phyloP scores from a whole-genome alignment of 2,797 vertebrate species.

The Garrulus glandarius region DNA sequence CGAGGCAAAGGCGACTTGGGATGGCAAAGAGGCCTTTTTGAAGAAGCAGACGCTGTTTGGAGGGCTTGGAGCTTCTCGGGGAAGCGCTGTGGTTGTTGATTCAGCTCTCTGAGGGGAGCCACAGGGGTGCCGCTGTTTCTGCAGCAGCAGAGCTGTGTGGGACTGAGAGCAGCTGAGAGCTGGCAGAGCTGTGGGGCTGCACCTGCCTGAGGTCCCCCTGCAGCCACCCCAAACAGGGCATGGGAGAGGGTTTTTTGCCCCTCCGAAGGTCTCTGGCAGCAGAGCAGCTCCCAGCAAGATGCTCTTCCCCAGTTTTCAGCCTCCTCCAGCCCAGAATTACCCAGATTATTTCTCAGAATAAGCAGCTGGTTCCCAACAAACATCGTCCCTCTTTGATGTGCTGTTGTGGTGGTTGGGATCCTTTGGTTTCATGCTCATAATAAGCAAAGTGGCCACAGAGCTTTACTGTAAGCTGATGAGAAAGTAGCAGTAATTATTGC shows the following conservation, averaged over 20 bases:
- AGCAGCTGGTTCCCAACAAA: not conserved
- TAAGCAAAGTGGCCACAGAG: not conserved
- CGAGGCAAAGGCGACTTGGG: not conserved
- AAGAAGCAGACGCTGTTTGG: not conserved
- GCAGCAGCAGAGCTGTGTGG: not conserved
- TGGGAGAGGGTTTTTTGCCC: not conserved
- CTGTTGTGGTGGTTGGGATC: not conserved
- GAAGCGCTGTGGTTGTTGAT: not conserved
- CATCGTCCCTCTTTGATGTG: not conserved
- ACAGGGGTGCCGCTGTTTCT: not conserved
- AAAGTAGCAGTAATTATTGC: slow-evolving; percentile 43
- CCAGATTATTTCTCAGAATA: not conserved
- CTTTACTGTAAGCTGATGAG: slow-evolving; percentile 24
- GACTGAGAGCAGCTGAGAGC: not conserved
- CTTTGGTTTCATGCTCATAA: not conserved
- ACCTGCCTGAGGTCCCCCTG: not conserved
- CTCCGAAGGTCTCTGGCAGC: not conserved
- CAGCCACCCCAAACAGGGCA: not conserved
- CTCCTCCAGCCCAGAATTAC: not conserved
- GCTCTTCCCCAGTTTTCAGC: not conserved
- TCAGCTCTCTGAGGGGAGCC: not conserved
- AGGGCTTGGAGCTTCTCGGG: not conserved
- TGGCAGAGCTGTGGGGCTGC: not conserved
- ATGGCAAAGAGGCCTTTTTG: not conserved
- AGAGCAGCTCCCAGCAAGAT: not conserved